Base-by-base conservation (phyloP, 1,140 invertebrate genomes). In the Nylanderia fulva region DNA sequence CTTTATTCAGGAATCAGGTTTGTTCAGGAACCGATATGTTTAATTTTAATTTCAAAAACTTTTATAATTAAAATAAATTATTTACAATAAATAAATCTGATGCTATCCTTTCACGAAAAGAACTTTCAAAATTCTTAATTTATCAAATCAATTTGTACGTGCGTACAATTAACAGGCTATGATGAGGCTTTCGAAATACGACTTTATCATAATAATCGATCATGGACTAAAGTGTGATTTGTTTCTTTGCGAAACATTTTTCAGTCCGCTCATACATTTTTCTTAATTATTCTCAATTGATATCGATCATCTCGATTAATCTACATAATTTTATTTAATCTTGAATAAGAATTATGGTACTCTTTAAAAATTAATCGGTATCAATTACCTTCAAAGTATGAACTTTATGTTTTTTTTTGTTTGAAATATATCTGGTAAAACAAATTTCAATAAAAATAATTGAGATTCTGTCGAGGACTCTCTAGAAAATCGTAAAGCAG, bases 171-270 rank as follows among this genome's bases (percentile, higher is more conserved):
- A 36, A 60, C 11, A 18, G 58, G 29, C 58, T 6, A n/a, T 48
- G 24, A 21, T 13, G 18, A 77, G 64, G 64, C 60, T 64, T 36
- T 6, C 36, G 75, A 77, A 52, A 18, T n/a, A n/a, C 42, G 60
- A 36, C 29, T 36, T 60, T 52, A 63, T 45, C 75, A 60, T 77
- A 60, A 77, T 61, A 77, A 60, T 15, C 42, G n/a, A n/a, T n/a
- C n/a, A n/a, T n/a, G n/a, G 60, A 36, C n/a, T 60, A 77, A 48
- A 71, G n/a, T n/a, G 60, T 77, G 75, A 42, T 64, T 13, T 24
- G 54, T 75, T 75, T 75, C 45, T 18, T 6, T n/a, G 42, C 15
- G 13, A 77, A 33, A 39, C 8, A 52, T 52, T 39, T 60, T 15
- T 63, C 29, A 24, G 64, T 21, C 13, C 15, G 8, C 39, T 18